Percentiles rank a stretch among this genome's conserved stretches.
These are phyloP conservation scores for Ormia ochracea DNA, from an alignment of 2,888 invertebrate species.

Conservation along the genomic window DNA sequence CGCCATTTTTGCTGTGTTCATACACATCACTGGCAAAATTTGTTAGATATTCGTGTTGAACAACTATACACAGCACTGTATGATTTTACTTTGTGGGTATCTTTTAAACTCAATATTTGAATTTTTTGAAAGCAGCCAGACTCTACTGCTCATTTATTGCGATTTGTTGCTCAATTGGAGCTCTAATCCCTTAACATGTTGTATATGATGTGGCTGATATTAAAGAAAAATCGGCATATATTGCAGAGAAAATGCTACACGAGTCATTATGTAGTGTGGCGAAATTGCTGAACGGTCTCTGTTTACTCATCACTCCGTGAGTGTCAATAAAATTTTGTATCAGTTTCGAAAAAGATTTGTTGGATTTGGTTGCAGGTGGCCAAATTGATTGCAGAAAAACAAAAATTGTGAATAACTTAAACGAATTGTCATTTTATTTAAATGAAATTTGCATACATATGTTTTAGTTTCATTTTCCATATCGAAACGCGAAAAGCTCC, in stretches of 20 bases:
- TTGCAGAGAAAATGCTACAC: neutral
- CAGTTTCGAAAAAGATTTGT: neutral
- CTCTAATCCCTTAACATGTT: conserved; percentile 52
- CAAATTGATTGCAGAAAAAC: neutral
- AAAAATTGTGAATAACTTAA: neutral
- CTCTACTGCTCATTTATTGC: conserved; percentile 52
- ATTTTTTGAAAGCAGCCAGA: conserved; percentile 35
- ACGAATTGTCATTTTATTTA: neutral
- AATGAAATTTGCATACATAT: too few relatives aligned
- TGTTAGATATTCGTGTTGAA: conserved; percentile 44
- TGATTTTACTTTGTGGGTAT: neutral
- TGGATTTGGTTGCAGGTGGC: neutral
- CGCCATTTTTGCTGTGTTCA: neutral
- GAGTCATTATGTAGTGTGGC: conserved; percentile 23
- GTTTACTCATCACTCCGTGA: conserved; percentile 35
- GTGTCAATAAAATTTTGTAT: conserved; percentile 5
- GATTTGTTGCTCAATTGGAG: conserved; percentile 54
- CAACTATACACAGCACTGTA: neutral
- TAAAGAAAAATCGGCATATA: neutral
- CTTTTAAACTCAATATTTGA: conserved; percentile 24
- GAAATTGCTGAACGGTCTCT: conserved; percentile 36
- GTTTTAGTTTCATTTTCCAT: too few relatives aligned
- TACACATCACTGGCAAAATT: conserved; percentile 18
- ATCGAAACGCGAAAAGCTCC: too few relatives aligned
- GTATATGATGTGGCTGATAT: conserved; percentile 32